Conservation (phyloP, 2,113 vertebrate genomes). For the Phoxinus phoxinus region DNA sequence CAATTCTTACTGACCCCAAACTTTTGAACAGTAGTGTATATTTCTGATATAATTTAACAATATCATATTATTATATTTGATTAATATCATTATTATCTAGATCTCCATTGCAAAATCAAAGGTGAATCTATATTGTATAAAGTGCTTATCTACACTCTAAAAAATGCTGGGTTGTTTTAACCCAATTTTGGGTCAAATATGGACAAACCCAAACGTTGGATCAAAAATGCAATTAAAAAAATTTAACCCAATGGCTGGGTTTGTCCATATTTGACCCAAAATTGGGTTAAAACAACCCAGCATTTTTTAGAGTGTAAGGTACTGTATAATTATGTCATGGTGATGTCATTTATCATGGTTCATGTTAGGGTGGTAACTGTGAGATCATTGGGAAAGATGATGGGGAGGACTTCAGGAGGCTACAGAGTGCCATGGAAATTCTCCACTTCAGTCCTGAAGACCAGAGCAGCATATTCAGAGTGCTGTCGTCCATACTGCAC, state of each 20-base stretch:
- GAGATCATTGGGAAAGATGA: conserved; percentile 89
- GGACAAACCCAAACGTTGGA: no score
- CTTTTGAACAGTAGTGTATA: neutral
- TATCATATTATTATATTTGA: neutral
- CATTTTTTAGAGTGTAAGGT: no score
- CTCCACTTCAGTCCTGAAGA: conserved; percentile 89
- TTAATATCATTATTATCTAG: neutral
- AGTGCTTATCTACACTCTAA: neutral
- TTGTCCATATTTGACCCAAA: no score
- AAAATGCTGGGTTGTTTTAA: no score
- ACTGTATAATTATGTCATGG: neutral
- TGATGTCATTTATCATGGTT: neutral
- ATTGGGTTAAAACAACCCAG: no score
- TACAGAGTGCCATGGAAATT: conserved; percentile 92
- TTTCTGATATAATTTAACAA: neutral
- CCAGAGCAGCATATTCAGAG: conserved; percentile 90
- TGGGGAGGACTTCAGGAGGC: conserved; percentile 85
- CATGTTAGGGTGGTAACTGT: conserved; percentile 90
- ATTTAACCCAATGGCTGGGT: no score
- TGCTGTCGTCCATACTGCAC: conserved; percentile 94
- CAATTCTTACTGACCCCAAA: neutral
- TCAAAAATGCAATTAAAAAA: no score
- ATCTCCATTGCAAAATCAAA: neutral
- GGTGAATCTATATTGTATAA: neutral
- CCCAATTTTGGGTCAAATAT: no score